A percentile compares a stretch with the other conserved stretches of the same genome.
Evolutionary conservation across 2,888 invertebrate species (phyloP).

Genomic region (Slavum lentiscoides): DNA sequence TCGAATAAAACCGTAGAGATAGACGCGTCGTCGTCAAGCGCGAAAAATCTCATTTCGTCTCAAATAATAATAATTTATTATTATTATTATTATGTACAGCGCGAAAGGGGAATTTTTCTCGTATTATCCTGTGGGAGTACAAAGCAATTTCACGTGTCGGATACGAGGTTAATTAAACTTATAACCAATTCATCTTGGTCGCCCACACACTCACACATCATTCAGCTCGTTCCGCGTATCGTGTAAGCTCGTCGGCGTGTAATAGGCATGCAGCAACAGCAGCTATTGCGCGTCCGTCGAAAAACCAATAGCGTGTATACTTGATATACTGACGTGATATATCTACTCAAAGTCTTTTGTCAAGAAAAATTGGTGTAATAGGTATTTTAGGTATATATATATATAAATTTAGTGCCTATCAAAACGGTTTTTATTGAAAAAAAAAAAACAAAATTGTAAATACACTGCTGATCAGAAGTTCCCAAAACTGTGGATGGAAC

Average conservation of each 20-base stretch:
- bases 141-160: constrained; percentile 30
- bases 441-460: too few relatives aligned
- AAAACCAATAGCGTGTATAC: neutral
- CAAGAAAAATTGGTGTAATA: too few relatives aligned
- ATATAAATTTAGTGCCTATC: too few relatives aligned
- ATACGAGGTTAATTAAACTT: constrained; percentile 42
- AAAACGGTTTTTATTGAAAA: too few relatives aligned
- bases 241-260: neutral
- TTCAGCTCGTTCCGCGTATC: neutral
- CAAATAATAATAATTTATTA: constrained; percentile 14
- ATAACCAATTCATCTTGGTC: constrained; percentile 37
- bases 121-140: constrained; percentile 9
- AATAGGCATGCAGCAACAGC: neutral
- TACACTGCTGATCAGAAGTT: too few relatives aligned
- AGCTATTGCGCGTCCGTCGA: neutral
- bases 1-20: neutral
- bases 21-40: neutral
- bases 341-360: too few relatives aligned
- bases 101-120: constrained; percentile 17
- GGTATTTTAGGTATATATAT: too few relatives aligned
- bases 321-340: too few relatives aligned
- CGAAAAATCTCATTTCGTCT: constrained; percentile 12
- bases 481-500: too few relatives aligned
- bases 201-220: too few relatives aligned
- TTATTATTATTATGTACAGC: neutral